These are phyloP conservation scores for Steinernema hermaphroditum DNA, from an alignment of 2,888 invertebrate genomes.

Conservation along the genomic window DNA sequence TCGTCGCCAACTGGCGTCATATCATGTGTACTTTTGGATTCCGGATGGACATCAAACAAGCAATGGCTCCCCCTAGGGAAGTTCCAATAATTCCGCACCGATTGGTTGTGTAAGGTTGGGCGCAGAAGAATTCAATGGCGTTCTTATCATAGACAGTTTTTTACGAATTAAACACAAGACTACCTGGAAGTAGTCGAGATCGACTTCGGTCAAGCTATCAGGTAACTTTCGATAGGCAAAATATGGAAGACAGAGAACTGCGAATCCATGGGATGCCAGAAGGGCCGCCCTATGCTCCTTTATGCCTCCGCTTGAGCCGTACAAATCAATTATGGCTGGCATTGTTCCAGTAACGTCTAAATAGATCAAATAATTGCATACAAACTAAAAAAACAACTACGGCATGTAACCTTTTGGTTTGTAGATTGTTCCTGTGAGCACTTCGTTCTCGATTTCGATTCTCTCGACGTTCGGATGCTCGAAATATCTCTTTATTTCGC, in stretches of 20 bases:
- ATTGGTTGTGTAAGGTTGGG: slow-evolving; percentile 1
- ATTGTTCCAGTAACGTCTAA: background rate
- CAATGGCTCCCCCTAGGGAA: background rate
- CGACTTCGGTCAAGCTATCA: background rate
- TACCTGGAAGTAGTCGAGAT: slow-evolving; percentile 16
- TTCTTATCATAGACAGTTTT: background rate
- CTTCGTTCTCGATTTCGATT: slow-evolving; percentile 10
- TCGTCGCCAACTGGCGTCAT: background rate
- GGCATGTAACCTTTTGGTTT: background rate
- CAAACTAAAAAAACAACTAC: no score
- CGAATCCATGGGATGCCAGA: slow-evolving; percentile 19
- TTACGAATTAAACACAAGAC: no score
- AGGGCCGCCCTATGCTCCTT: slow-evolving; percentile 18
- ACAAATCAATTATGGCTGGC: slow-evolving; percentile 1
- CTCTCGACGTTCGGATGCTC: background rate
- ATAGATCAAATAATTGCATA: background rate
- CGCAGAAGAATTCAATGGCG: slow-evolving; percentile 13
- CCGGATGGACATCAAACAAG: background rate
- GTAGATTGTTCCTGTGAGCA: slow-evolving; percentile 3
- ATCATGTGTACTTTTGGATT: background rate
- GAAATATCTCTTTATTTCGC: background rate
- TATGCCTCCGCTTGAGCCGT: slow-evolving; percentile 12
- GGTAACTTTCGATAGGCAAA: background rate
- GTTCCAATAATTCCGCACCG: slow-evolving; percentile 2
- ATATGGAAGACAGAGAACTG: slow-evolving; percentile 10